These are phyloP conservation scores for Varanus salvator DNA, from an alignment of 2,113 vertebrate species.

Conservation along the genomic window DNA sequence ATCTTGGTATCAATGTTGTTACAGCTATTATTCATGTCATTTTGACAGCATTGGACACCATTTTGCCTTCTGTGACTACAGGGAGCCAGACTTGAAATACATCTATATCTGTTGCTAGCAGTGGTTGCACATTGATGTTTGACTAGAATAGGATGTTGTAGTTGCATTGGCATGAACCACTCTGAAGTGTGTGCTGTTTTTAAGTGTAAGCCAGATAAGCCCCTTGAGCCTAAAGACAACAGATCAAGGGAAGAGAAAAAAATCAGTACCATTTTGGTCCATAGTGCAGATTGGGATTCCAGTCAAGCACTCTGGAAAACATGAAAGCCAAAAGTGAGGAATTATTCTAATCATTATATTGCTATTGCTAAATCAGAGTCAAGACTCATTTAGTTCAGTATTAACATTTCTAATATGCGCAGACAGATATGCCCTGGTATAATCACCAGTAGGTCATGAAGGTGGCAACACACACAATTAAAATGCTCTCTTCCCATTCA, in stretches of 20 bases:
- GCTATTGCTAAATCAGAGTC: no score
- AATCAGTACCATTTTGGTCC: neutral
- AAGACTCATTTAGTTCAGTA: neutral
- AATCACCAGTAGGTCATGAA: neutral
- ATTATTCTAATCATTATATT: neutral
- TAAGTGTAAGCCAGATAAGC: neutral
- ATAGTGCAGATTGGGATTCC: neutral
- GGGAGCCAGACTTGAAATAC: neutral
- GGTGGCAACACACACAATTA: neutral
- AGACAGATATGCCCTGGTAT: neutral
- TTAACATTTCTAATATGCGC: neutral
- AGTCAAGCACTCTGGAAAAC: neutral
- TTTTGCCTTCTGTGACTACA: neutral
- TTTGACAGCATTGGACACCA: constrained; percentile 10
- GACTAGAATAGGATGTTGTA: neutral
- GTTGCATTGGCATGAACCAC: neutral
- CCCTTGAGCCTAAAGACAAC: neutral
- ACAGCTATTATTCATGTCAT: constrained; percentile 18
- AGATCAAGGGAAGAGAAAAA: neutral
- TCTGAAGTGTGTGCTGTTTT: neutral
- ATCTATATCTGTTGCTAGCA: constrained; percentile 38
- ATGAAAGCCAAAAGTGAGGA: neutral
- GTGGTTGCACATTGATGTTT: neutral
- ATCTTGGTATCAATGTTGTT: constrained; percentile 14
- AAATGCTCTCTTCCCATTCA: neutral